Evolutionary conservation across 2,113 vertebrate species (phyloP).

Genomic region (Tragulus kanchil): DNA sequence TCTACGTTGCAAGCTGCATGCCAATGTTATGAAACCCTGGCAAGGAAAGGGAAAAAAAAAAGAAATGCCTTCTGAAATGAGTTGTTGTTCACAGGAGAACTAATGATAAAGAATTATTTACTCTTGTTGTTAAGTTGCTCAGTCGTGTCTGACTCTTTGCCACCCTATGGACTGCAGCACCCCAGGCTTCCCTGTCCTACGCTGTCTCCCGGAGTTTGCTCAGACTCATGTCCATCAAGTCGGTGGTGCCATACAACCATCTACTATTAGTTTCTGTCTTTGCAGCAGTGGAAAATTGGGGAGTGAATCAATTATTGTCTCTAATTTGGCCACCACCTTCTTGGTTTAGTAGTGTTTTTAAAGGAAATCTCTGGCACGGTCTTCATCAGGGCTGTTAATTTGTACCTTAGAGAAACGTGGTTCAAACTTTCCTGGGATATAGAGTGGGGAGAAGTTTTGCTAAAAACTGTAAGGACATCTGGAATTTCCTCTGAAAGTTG

Average conservation of each 20-base stretch:
- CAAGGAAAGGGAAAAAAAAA: background rate
- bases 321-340: slow-evolving; percentile 70
- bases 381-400: slow-evolving; percentile 76
- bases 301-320: slow-evolving; percentile 80
- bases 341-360: slow-evolving; percentile 80
- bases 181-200: no score
- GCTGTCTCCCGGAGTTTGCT: no score
- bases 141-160: no score
- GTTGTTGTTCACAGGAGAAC: slow-evolving; percentile 65
- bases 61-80: slow-evolving; percentile 38
- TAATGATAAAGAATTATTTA: slow-evolving; percentile 79
- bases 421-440: slow-evolving; percentile 78
- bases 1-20: slow-evolving; percentile 25
- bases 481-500: slow-evolving; percentile 82
- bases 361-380: slow-evolving; percentile 80
- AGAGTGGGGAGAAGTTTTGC: slow-evolving; percentile 59
- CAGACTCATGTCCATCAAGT: no score
- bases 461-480: slow-evolving; percentile 68
- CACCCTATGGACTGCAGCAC: no score
- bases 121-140: no score
- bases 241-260: no score
- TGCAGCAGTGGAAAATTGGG: slow-evolving; percentile 75
- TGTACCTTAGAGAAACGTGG: slow-evolving; percentile 78
- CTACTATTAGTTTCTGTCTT: slow-evolving; percentile 69
- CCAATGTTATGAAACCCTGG: slow-evolving; percentile 43